A percentile compares a stretch with the other conserved stretches of the same genome.
Evolutionary conservation across 2,888 invertebrate species (phyloP).

Genomic region (Labia minor): DNA sequence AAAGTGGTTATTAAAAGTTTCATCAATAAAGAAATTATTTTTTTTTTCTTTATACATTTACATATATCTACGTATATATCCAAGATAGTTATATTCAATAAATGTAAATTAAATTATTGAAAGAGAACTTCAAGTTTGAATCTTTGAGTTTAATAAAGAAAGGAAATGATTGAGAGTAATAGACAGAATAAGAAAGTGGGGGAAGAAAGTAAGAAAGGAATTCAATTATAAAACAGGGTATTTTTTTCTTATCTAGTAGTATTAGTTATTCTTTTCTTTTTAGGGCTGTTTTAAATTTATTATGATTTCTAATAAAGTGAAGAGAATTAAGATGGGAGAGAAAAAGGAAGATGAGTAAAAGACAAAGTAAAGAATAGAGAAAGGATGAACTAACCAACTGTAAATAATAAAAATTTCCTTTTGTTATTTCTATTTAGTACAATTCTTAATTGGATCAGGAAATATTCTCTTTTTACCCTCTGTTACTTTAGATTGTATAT

Average conservation of each 20-base stretch:
- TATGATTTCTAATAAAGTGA: neutral
- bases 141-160: neutral
- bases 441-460: constrained; percentile 1
- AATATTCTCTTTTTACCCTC: neutral
- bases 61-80: too few relatives aligned
- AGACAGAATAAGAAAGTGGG: neutral
- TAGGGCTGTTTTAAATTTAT: neutral
- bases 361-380: neutral
- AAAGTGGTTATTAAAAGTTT: too few relatives aligned
- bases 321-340: too few relatives aligned
- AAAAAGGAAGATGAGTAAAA: too few relatives aligned
- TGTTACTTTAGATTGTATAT: neutral
- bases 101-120: neutral
- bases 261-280: neutral
- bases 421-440: constrained; percentile 6
- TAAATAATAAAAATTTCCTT: constrained; percentile 13
- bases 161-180: neutral
- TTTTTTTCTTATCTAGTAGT: neutral
- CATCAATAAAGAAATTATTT: too few relatives aligned
- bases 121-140: neutral
- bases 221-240: neutral
- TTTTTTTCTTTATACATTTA: too few relatives aligned
- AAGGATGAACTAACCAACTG: neutral
- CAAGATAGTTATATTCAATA: too few relatives aligned
- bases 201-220: neutral